Base-by-base conservation (phyloP, 2,888 invertebrate species). In the Notocelia uddmanniana region DNA sequence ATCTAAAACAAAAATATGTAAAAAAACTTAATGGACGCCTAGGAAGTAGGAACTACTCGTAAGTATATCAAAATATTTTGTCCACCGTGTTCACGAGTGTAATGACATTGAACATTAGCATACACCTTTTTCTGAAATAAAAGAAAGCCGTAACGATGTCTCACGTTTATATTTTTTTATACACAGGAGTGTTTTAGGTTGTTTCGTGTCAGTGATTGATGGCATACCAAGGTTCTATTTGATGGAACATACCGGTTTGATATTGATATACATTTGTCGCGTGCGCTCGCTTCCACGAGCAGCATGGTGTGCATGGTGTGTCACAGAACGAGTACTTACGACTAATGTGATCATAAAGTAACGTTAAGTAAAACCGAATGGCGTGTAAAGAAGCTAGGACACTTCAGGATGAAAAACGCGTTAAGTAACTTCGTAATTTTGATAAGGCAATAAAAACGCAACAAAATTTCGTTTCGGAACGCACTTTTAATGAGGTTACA, bases 141-240 rank as follows among this genome's bases (percentile, higher is more conserved):
- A 87, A 78, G 78, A 80, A 83, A 85, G 79, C 79, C 80, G 78
- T 84, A 83, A 84, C 84, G 83, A 83, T 83, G 81, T 80, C 78
- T 72, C 68, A 50, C 62, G 76, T 76, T 81, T 80, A 79, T 77
- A 77, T 31, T 81, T 85, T 87, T 85, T 86, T 86, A 85, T 81
- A 79, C 77, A 76, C 80, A 82, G 79, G 83, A 81, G 80, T 79
- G 78, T 81, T 76, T 80, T 77, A 72, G 78, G 75, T 77, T 81
- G 75, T 77, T 81, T 81, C 73, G 78, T 83, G 86, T 84, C 85
- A 83, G 83, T 89, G 88, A 90, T 89, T 89, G 84, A 90, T 89
- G 85, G 80, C 76, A 78, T 83, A 41, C 15, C 41, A 15, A n/a
- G 13, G n/a, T 45, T n/a, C n/a, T 31, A 31, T 45, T 45, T 45